Conservation (phyloP, 2,113 vertebrate genomes). For the Haliaeetus leucogaster region DNA sequence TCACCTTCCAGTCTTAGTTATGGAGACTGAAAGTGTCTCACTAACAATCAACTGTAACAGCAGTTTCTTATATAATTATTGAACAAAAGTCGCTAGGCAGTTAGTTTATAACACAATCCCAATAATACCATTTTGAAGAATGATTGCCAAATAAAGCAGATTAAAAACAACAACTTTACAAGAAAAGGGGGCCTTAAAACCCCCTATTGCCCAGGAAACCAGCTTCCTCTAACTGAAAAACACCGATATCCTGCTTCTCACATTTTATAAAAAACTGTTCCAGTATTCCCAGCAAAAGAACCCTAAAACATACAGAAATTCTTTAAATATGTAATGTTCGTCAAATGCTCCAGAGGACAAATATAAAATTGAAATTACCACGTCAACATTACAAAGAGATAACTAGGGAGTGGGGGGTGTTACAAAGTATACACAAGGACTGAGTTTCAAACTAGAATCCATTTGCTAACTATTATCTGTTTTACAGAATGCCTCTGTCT, state of each 20-base stretch:
- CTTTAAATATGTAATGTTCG: neutral
- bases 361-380: neutral
- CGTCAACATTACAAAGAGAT: neutral
- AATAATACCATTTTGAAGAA: neutral
- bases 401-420: neutral
- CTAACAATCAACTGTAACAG: neutral
- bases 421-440: accelerated
- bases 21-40: neutral
- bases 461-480: neutral
- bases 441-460: neutral
- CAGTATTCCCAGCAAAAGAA: neutral
- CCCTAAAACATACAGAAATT: neutral
- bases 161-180: neutral
- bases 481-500: neutral
- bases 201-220: neutral
- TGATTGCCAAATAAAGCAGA: neutral
- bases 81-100: neutral
- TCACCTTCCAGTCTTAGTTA: neutral
- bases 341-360: neutral
- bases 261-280: neutral
- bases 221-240: neutral
- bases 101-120: neutral
- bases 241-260: neutral
- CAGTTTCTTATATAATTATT: neutral
- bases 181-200: neutral